Conservation (phyloP, 2,888 invertebrate genomes). For the Subacronicta megacephala region DNA sequence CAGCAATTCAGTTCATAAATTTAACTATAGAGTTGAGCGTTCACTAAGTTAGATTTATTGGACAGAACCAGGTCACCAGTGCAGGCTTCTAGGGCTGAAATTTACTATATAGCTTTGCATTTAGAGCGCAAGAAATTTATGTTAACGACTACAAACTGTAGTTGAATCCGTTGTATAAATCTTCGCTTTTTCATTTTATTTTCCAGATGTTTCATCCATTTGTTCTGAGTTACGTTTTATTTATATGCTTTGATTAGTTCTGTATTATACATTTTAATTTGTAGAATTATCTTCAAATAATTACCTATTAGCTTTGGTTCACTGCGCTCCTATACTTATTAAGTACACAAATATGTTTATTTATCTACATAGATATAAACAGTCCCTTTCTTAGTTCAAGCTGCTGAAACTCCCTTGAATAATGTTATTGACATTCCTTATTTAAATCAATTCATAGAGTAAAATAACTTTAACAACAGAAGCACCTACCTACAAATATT, state of each 20-base stretch:
- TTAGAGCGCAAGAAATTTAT: conserved; percentile 74
- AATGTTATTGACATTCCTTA: too few species aligned
- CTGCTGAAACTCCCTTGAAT: too few species aligned
- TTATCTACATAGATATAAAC: too few species aligned
- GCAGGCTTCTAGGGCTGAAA: conserved; percentile 72
- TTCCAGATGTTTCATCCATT: conserved; percentile 32
- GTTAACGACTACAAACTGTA: conserved; percentile 68
- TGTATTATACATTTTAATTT: too few species aligned
- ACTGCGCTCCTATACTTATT: too few species aligned
- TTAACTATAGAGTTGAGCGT: conserved; percentile 61
- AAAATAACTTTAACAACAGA: conserved; percentile 31
- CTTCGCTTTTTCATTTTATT: conserved; percentile 55
- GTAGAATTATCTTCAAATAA: too few species aligned
- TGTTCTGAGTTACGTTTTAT: conserved; percentile 45
- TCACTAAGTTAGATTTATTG: conserved; percentile 71
- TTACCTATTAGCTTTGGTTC: too few species aligned
- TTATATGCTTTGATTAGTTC: conserved; percentile 37
- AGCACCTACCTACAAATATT: conserved; percentile 46
- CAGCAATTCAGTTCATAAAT: conserved; percentile 54
- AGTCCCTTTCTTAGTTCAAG: too few species aligned
- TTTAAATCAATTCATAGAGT: conserved; percentile 33
- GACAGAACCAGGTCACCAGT: conserved; percentile 71
- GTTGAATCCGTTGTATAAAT: conserved; percentile 61
- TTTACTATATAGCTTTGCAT: conserved; percentile 64
- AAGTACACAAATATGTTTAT: too few species aligned